A percentile compares a stretch with the other conserved stretches of the same genome.
Conservation (phyloP, 1,140 invertebrate genomes). For the Antheraea mylitta region DNA sequence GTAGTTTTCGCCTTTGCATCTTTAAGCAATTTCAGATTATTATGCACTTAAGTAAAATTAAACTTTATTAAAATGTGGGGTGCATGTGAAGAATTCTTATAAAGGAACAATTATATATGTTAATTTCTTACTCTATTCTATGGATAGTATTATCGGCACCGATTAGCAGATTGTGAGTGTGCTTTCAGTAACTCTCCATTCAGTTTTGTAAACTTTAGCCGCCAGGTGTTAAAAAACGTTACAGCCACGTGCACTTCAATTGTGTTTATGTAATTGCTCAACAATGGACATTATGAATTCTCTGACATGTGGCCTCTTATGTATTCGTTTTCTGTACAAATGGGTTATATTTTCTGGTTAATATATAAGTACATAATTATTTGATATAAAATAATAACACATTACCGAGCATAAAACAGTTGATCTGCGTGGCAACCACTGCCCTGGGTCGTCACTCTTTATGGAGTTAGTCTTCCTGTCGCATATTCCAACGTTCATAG, state of each 20-base stretch:
- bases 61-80: no score
- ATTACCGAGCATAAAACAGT: no score
- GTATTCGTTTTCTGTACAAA: no score
- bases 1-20: not conserved
- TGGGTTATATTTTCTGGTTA: no score
- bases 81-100: not conserved
- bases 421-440: no score
- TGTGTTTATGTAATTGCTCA: conserved; percentile 1
- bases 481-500: no score
- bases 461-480: no score
- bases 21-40: no score
- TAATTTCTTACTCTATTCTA: conserved; percentile 4
- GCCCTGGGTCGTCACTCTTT: no score
- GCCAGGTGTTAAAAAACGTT: conserved; percentile 10
- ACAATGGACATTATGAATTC: conserved; percentile 3
- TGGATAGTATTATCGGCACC: not conserved
- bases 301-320: not conserved
- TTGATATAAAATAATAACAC: no score
- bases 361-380: no score
- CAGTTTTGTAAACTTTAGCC: conserved; percentile 3
- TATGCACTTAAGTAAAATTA: no score
- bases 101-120: not conserved
- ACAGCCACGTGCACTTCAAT: not conserved
- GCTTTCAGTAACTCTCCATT: conserved; percentile 1
- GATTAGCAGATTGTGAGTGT: not conserved